A percentile compares a stretch with the other conserved stretches of the same genome.
phyloP scores from a whole-genome alignment of 1,140 invertebrate species.

The Teleopsis dalmanni region DNA sequence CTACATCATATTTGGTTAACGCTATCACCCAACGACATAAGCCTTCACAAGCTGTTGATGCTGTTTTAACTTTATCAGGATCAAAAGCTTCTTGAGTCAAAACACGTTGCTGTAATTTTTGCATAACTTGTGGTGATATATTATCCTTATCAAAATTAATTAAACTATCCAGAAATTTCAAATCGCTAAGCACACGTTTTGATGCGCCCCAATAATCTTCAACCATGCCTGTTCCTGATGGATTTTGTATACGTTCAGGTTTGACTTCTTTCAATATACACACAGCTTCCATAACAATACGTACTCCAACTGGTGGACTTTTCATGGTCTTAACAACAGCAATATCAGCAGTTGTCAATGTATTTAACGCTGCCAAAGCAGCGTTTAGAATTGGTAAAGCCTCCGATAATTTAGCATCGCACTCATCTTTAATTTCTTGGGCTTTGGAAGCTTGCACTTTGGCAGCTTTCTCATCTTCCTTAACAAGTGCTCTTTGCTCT shows the following conservation, averaged over 20 bases:
- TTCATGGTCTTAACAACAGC: conserved; percentile 96
- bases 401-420: conserved; percentile 86
- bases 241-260: conserved; percentile 50
- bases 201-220: conserved; percentile 94
- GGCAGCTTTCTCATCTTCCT: conserved; percentile 58
- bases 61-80: conserved; percentile 77
- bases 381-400: conserved; percentile 87
- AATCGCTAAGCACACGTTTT: conserved; percentile 82
- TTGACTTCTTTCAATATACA: conserved; percentile 76
- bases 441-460: conserved; percentile 67
- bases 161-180: conserved; percentile 79
- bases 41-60: conserved; percentile 70
- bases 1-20: conserved; percentile 88
- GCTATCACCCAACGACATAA: conserved; percentile 88
- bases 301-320: conserved; percentile 88
- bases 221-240: conserved; percentile 63
- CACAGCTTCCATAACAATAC: conserved; percentile 92
- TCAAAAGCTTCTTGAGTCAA: conserved; percentile 82
- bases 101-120: conserved; percentile 73
- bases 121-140: conserved; percentile 73
- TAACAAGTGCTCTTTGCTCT: conserved; percentile 47
- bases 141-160: conserved; percentile 90
- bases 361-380: conserved; percentile 85
- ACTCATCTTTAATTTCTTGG: conserved; percentile 89
- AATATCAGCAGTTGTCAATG: conserved; percentile 85